Evolutionary conservation across 2,888 invertebrate genomes (phyloP), one percentile per base, ranked within the genome.

Genomic region (Agonopterix alstromeriana): DNA sequence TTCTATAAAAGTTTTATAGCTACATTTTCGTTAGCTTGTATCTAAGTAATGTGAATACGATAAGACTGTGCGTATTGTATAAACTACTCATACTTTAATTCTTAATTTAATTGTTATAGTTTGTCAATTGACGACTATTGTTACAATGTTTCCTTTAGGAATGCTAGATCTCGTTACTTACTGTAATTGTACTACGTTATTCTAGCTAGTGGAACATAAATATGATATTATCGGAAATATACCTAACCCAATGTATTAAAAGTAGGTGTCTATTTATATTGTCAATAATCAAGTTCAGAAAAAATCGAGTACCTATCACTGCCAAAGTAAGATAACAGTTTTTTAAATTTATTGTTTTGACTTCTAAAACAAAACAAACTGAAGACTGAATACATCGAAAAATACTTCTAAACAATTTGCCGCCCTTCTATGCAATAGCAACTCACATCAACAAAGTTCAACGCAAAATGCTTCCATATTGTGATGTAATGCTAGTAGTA

Each of bases 91-190:
- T 53, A 51, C 51, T 50, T 56, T 58, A 53, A 57, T 67, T 64
- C 56, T 56, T 67, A 61, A 63, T 65, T 61, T 66, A 57, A 65
- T 68, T 63, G 65, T 70, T 70, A 57, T 72, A 74, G 61, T 65
- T 61, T 64, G 62, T 70, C 67, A 64, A 58, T 60, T 50, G 53
- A 61, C 65, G 54, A 56, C 52, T 65, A 70, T 73, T 74, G 69
- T 74, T 76, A 70, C 52, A 65, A 57, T 69, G 66, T 74, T 63
- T 65, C 60, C 60, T 66, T 27, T 82, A 82, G 77, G 64, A 76
- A 73, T 73, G 81, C 81, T 85, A 87, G 87, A 86, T 87, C 87
- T 86, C 86, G 82, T 80, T 80, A 71, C 67, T 72, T 65, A 63
- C 64, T 68, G 66, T 70, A 63, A 58, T 57, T 42, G 12, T 42